Evolutionary conservation across 1,140 invertebrate genomes (phyloP), one percentile per base, ranked within the genome.

Genomic region (Lepidostoma basale): DNA sequence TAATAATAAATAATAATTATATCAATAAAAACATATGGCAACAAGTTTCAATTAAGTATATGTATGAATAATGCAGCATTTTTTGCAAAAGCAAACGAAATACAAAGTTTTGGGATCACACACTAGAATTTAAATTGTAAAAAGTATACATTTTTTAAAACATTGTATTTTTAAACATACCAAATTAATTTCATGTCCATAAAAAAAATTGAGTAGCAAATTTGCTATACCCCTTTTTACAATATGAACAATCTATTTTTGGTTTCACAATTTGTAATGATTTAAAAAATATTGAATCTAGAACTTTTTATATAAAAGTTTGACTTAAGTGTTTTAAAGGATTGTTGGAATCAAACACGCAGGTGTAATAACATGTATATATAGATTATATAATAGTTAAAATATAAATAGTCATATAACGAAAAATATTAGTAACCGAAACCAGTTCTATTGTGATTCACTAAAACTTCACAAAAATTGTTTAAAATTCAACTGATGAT

Each of bases 401-500:
- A 62, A 49, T 62, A 52, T 52, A 73, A 72, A 68, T 59, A 73
- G 62, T 64, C 56, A 69, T 69, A 59, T 23, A 73, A 69, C 64
- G 67, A 28, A 68, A 64, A 40, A 20, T 45, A 69, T 69, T 69
- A 73, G 71, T 73, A 73, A 73, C 71, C 71, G 58, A 73, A 73
- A 23, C 71, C 71, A 67, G 71, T 73, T 73, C 71, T 73, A 73
- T 73, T 73, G 71, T 67, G 54, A 68, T 62, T 64, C 25, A 47
- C 64, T 70, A 62, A 67, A 69, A 63, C 58, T 36, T 42, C 25
- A 65, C 65, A 65, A 62, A 72, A 42, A 62, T 64, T 54, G 40
- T 65, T 71, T 33, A 47, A 47, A 69, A 47, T 63, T 45, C 10
- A 73, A 73, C 63, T 52, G 42, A 73, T 49, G 71, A 73, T 73